Evolutionary conservation across 53 echinoderm and acorn worm genomes (phyloP).

Genomic region (Temnopleurus reevesii): DNA sequence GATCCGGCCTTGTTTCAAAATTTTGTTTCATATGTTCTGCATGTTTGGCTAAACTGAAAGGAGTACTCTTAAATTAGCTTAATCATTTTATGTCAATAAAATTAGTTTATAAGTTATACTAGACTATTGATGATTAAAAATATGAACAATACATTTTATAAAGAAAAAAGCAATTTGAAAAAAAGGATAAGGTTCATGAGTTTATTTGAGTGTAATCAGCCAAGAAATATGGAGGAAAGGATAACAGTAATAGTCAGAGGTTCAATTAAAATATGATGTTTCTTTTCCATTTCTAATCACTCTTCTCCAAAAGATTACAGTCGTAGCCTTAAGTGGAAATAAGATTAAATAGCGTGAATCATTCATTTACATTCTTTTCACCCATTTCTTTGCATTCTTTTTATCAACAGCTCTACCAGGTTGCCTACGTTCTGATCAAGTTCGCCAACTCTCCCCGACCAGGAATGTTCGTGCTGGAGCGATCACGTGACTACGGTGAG

Average conservation of each 20-base stretch:
- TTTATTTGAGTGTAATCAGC: no score
- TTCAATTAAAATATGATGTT: background rate
- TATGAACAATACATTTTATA: no score
- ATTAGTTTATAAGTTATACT: no score
- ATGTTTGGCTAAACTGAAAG: no score
- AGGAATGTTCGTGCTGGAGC: slow-evolving; percentile 74
- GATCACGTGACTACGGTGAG: slow-evolving; percentile 75
- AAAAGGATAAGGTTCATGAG: no score
- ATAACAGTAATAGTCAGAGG: background rate
- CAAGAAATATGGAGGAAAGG: no score
- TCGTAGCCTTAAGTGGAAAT: background rate
- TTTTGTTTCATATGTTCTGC: no score
- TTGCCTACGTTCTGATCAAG: slow-evolving; percentile 81
- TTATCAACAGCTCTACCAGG: slow-evolving; percentile 78
- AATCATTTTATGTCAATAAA: no score
- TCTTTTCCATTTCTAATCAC: background rate
- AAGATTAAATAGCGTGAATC: background rate
- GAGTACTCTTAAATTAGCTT: no score
- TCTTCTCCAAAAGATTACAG: background rate
- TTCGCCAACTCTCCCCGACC: slow-evolving; percentile 86
- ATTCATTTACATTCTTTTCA: background rate
- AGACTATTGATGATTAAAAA: no score
- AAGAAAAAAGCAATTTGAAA: no score
- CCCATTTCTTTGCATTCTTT: background rate
- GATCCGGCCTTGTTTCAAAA: no score